These are phyloP conservation scores for Epicampocera succincta DNA, from an alignment of 2,888 invertebrate genomes.

Conservation along the genomic window DNA sequence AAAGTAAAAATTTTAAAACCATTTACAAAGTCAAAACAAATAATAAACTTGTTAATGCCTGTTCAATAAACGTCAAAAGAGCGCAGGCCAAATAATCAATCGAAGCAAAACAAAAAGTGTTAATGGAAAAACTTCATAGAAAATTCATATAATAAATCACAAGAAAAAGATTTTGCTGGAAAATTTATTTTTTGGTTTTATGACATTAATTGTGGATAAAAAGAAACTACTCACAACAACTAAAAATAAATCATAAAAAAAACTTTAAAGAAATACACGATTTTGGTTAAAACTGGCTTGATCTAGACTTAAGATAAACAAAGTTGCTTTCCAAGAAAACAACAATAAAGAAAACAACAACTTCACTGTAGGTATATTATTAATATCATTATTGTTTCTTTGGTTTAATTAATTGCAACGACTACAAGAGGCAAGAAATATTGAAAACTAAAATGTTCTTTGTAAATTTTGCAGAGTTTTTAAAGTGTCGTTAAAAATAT, in stretches of 20 bases:
- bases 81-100: constrained; percentile 28
- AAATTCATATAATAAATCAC: constrained; percentile 32
- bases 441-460: constrained; percentile 26
- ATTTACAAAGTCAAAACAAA: constrained; percentile 38
- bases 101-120: constrained; percentile 49
- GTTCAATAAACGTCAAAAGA: constrained; percentile 37
- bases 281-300: constrained; percentile 54
- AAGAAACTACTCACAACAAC: constrained; percentile 44
- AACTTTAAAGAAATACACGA: constrained; percentile 43
- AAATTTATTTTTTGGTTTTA: constrained; percentile 24
- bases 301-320: constrained; percentile 48
- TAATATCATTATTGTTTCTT: not conserved
- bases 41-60: constrained; percentile 44
- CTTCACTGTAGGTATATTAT: constrained; percentile 10
- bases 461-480: constrained; percentile 18
- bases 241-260: constrained; percentile 12
- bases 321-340: constrained; percentile 37
- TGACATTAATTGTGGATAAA: constrained; percentile 42
- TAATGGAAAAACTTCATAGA: constrained; percentile 43
- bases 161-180: constrained; percentile 19
- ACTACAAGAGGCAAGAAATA: not conserved
- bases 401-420: constrained; percentile 1
- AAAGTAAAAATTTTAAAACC: constrained; percentile 20
- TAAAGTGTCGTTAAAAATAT: constrained; percentile 6
- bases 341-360: constrained; percentile 20